These are phyloP conservation scores for Ecdyonurus torrentis DNA, from an alignment of 2,888 invertebrate genomes.

Conservation along the genomic window DNA sequence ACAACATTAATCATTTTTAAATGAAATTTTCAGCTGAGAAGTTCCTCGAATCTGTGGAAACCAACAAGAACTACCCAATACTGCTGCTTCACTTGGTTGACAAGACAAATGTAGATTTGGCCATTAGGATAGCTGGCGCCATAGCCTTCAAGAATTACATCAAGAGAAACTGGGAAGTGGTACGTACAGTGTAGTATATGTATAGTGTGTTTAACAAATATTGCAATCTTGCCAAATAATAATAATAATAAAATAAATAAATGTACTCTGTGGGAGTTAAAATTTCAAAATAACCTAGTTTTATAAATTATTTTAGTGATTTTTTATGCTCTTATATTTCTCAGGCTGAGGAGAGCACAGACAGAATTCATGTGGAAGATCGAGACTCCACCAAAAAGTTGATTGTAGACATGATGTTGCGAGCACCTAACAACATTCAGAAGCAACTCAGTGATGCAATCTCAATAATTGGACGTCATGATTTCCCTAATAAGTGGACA, in stretches of 20 bases:
- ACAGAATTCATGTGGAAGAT: slow-evolving; percentile 67
- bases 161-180: slow-evolving; percentile 86
- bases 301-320: background rate
- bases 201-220: too few relatives aligned
- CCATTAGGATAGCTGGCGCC: slow-evolving; percentile 75
- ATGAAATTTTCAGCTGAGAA: slow-evolving; percentile 58
- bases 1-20: too few relatives aligned
- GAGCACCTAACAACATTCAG: slow-evolving; percentile 77
- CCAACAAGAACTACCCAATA: slow-evolving; percentile 78
- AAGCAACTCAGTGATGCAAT: slow-evolving; percentile 91
- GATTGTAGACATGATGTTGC: slow-evolving; percentile 85
- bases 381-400: slow-evolving; percentile 62
- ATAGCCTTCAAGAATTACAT: slow-evolving; percentile 95
- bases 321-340: too few relatives aligned
- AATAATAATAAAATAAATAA: too few relatives aligned
- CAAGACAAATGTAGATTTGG: slow-evolving; percentile 59
- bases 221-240: too few relatives aligned
- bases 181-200: too few relatives aligned
- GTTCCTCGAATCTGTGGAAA: slow-evolving; percentile 76
- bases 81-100: slow-evolving; percentile 73
- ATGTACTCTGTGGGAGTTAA: slow-evolving; percentile 20
- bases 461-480: slow-evolving; percentile 87
- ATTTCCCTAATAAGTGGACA: slow-evolving; percentile 96
- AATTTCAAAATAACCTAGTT: background rate
- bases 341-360: slow-evolving; percentile 52